A percentile compares a stretch with the other conserved stretches of the same genome.
phyloP scores from a whole-genome alignment of 2,797 vertebrate genomes.

The Nothura maculosa region DNA sequence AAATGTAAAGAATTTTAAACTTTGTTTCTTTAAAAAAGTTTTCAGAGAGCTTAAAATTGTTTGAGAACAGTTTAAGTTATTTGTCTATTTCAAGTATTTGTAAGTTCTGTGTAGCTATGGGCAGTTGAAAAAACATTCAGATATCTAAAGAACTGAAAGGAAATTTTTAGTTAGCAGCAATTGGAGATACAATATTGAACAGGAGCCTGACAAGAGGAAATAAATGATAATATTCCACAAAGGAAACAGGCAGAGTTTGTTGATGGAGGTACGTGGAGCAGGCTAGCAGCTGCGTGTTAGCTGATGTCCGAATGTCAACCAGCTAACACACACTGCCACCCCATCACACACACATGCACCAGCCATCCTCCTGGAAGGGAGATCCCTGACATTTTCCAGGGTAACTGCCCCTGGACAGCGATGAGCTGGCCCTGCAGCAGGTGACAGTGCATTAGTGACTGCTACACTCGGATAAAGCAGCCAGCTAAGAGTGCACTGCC shows the following conservation, averaged over 20 bases:
- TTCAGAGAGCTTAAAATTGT: not conserved
- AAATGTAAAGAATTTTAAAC: not conserved
- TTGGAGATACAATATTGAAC: not conserved
- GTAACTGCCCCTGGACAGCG: not conserved
- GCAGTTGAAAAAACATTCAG: not conserved
- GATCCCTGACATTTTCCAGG: not conserved
- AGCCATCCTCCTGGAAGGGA: not conserved
- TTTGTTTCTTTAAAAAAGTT: not conserved
- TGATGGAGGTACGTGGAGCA: conserved; percentile 71
- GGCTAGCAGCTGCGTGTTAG: conserved; percentile 88
- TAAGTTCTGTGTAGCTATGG: not conserved
- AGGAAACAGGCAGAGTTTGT: not conserved
- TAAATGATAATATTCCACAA: not conserved
- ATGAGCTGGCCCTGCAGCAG: conserved; percentile 49
- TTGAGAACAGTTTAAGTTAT: not conserved
- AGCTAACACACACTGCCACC: conserved; percentile 95
- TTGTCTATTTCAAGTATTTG: not conserved
- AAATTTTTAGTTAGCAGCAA: not conserved
- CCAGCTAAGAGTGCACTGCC: conserved; percentile 80
- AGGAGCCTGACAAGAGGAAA: not conserved
- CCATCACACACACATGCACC: conserved; percentile 78
- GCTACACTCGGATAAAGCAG: conserved; percentile 67
- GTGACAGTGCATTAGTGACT: conserved; percentile 74
- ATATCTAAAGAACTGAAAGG: too few species aligned
- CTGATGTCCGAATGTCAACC: conserved; percentile 84